phyloP scores from a whole-genome alignment of 2,113 vertebrate species.

The Empidonax traillii region DNA sequence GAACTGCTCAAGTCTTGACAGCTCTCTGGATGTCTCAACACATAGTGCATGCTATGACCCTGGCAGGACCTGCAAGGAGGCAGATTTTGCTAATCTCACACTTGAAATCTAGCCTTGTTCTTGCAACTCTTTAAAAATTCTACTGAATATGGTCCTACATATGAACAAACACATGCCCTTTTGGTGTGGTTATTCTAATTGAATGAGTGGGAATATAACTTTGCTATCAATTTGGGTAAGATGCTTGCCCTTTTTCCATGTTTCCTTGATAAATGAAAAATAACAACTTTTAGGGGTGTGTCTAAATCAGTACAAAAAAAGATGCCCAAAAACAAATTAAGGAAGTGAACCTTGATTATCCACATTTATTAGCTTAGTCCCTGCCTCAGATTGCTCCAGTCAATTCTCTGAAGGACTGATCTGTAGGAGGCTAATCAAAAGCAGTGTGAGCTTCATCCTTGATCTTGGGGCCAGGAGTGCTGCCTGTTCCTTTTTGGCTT shows the following conservation, averaged over 20 bases:
- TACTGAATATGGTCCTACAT: neutral
- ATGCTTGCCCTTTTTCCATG: neutral
- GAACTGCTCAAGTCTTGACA: neutral
- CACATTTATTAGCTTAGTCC: neutral
- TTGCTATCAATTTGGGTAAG: neutral
- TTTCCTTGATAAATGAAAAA: neutral
- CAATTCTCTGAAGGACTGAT: neutral
- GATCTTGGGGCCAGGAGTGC: neutral
- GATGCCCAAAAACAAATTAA: neutral
- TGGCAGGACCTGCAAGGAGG: neutral
- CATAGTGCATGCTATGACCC: neutral
- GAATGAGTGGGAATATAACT: neutral
- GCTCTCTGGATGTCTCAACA: neutral
- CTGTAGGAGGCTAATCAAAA: neutral
- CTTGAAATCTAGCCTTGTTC: neutral
- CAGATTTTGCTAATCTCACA: neutral
- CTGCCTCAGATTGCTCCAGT: neutral
- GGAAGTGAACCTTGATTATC: neutral
- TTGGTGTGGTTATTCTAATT: neutral
- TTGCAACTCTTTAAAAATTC: neutral
- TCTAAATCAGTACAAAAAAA: neutral
- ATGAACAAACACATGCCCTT: neutral
- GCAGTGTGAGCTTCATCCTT: neutral
- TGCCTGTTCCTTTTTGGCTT: neutral
- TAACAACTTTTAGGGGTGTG: neutral